phyloP scores from a whole-genome alignment of 2,797 vertebrate species.

The Spondyliosoma cantharus region DNA sequence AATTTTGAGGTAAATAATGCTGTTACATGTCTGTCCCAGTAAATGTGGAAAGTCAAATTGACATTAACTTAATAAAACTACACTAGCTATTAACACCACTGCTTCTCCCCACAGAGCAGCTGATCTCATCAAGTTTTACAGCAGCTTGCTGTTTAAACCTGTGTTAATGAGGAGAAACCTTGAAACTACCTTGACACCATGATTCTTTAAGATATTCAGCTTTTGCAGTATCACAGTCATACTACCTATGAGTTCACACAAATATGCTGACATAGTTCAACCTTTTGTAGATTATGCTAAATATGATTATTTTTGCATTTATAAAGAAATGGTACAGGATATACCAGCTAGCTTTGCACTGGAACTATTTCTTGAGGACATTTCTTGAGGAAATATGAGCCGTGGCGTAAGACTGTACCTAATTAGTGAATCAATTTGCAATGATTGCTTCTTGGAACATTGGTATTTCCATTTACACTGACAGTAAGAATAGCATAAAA shows the following conservation, averaged over 20 bases:
- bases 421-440: no score
- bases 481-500: no score
- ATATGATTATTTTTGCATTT: neutral
- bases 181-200: neutral
- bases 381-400: no score
- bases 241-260: neutral
- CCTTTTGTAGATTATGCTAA: neutral
- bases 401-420: no score
- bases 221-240: neutral
- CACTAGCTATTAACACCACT: no score
- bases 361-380: no score
- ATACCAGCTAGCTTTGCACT: no score
- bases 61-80: neutral
- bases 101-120: neutral
- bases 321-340: no score
- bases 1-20: neutral
- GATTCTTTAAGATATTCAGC: neutral
- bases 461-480: no score
- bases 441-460: no score
- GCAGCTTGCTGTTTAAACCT: neutral
- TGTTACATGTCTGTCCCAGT: no score
- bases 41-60: neutral
- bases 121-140: neutral
- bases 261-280: neutral
- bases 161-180: neutral